These are phyloP conservation scores for Phlogophora meticulosa DNA, from an alignment of 2,888 invertebrate genomes.

Conservation along the genomic window DNA sequence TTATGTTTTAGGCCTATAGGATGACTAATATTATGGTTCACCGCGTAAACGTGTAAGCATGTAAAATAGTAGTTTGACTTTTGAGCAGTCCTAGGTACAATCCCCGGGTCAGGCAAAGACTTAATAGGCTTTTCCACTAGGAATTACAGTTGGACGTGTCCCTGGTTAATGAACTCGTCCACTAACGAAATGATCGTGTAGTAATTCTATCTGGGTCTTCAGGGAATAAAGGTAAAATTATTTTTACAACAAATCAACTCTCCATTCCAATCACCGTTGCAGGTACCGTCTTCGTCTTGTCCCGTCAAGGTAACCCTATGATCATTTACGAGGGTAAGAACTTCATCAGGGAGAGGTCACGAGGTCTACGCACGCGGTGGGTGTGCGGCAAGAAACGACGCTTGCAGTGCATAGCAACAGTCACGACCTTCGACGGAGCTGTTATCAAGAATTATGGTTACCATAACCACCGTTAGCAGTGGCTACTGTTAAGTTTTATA, in stretches of 20 bases:
- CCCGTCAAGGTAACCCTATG: constrained; percentile 84
- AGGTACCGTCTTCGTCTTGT: constrained; percentile 75
- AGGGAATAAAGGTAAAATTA: neutral
- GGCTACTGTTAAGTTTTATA: neutral
- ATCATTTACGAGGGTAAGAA: constrained; percentile 78
- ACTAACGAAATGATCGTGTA: too few species aligned
- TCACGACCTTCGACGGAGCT: constrained; percentile 76
- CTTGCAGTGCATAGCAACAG: constrained; percentile 77
- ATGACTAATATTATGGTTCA: neutral
- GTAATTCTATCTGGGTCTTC: too few species aligned
- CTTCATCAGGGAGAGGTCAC: constrained; percentile 79
- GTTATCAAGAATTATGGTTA: constrained; percentile 77
- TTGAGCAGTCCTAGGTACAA: neutral
- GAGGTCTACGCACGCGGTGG: constrained; percentile 78
- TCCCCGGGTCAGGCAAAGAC: neutral
- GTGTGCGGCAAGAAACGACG: constrained; percentile 83
- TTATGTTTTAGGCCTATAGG: too few species aligned
- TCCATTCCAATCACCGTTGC: constrained; percentile 58
- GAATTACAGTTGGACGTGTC: too few species aligned
- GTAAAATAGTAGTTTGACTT: too few species aligned
- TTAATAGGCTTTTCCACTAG: neutral
- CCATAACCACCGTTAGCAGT: constrained; percentile 81
- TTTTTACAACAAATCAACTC: constrained; percentile 29
- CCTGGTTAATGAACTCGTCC: too few species aligned
- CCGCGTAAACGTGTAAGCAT: too few species aligned